Percentiles rank a stretch among this genome's conserved stretches.
These are phyloP conservation scores for Trematocara zebra DNA, from an alignment of 2,113 vertebrate genomes.

Conservation along the genomic window DNA sequence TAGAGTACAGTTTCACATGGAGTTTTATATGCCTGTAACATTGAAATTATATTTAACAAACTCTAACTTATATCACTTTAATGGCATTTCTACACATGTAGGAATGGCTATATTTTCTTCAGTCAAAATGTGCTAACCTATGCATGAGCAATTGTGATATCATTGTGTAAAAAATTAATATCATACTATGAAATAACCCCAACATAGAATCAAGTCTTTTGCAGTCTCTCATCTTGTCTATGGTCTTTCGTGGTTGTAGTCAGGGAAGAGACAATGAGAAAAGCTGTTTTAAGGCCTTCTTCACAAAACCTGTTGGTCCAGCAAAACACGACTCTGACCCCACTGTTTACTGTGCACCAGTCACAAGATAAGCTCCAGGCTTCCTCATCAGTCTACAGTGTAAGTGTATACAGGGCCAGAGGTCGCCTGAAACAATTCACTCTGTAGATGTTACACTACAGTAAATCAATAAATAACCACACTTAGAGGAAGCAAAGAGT, in stretches of 20 bases:
- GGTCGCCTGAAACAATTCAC: background rate
- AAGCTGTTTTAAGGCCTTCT: background rate
- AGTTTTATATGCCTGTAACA: background rate
- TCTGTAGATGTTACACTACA: background rate
- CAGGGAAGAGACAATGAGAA: background rate
- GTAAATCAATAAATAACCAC: background rate
- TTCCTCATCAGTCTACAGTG: background rate
- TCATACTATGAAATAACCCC: background rate
- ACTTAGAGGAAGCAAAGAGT: background rate
- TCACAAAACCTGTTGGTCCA: conserved; percentile 12
- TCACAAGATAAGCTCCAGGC: background rate
- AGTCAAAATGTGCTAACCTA: background rate
- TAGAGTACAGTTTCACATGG: background rate
- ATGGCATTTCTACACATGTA: background rate
- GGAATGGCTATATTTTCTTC: background rate
- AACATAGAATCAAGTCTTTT: background rate
- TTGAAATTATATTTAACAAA: background rate
- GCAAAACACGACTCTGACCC: background rate
- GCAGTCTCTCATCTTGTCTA: background rate
- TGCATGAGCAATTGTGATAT: background rate
- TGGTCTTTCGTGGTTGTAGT: background rate
- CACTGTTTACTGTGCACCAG: background rate
- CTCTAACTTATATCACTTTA: background rate
- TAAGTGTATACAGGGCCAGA: background rate
- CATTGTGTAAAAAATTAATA: background rate